phyloP scores from a whole-genome alignment of 2,888 invertebrate species.

The Pomacea canaliculata region DNA sequence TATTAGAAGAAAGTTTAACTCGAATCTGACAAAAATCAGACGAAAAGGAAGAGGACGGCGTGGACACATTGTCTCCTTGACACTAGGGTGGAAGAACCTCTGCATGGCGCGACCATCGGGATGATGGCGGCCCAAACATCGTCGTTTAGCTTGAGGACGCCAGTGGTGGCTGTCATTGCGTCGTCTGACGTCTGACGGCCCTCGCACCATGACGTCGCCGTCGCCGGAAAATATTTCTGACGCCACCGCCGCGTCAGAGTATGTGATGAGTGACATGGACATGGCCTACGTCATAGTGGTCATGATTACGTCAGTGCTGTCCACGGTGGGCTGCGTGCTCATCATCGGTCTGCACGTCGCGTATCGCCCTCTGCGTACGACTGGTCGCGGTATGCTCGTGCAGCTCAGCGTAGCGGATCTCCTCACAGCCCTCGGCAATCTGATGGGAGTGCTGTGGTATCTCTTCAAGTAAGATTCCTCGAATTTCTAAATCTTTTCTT shows the following conservation, averaged over 20 bases:
- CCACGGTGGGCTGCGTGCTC: conserved; percentile 42
- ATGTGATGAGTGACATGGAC: conserved; percentile 30
- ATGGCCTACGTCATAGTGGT: conserved; percentile 35
- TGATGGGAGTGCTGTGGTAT: conserved; percentile 30
- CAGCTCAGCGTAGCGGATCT: conserved; percentile 46
- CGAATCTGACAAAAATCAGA: no score
- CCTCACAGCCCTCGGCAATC: conserved; percentile 29
- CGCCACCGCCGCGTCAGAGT: background rate
- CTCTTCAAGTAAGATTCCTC: conserved; percentile 18
- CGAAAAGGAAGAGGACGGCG: background rate
- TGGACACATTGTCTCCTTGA: no score
- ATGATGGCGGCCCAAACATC: background rate
- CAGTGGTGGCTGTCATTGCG: background rate
- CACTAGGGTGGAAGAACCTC: background rate
- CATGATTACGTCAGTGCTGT: conserved; percentile 40
- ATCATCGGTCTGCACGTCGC: conserved; percentile 36
- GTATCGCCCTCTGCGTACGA: conserved; percentile 39
- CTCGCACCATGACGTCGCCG: background rate
- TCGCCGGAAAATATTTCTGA: background rate
- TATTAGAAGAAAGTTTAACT: no score
- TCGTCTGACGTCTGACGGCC: background rate
- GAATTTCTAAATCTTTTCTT: background rate
- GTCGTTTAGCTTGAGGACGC: background rate
- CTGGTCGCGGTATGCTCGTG: conserved; percentile 43
- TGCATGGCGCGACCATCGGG: background rate